Percentiles rank a stretch among this genome's conserved stretches.
Evolutionary conservation across 2,113 vertebrate species (phyloP).

Genomic region (Phalacrocorax brasilianus): DNA sequence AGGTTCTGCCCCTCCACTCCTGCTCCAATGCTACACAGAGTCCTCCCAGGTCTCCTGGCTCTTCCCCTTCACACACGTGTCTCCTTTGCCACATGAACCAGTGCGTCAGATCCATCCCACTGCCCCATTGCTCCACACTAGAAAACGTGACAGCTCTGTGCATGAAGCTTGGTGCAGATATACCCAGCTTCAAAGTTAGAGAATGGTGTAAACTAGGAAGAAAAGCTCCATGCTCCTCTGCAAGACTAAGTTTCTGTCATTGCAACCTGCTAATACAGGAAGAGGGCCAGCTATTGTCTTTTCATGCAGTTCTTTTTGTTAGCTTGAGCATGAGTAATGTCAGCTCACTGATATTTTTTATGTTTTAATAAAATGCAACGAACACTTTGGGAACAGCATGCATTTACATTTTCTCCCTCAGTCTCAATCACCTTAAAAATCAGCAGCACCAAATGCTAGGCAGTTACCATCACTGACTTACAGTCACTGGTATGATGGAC

Average conservation of each 20-base stretch:
- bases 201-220: neutral
- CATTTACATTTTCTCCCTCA: neutral
- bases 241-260: neutral
- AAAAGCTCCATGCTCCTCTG: neutral
- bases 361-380: neutral
- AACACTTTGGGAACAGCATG: neutral
- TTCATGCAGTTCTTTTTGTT: neutral
- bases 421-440: neutral
- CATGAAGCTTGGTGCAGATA: neutral
- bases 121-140: neutral
- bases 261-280: neutral
- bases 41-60: neutral
- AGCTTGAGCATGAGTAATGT: neutral
- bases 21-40: neutral
- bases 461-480: neutral
- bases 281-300: neutral
- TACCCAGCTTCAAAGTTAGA: neutral
- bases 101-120: fast-evolving
- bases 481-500: neutral
- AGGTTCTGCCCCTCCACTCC: neutral
- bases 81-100: neutral
- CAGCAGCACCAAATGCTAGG: neutral
- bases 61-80: neutral
- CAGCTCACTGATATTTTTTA: neutral
- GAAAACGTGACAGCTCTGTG: neutral